Evolutionary conservation across 2,888 invertebrate genomes (phyloP), one percentile per base, ranked within the genome.

Genomic region (Caenorhabditis sp.): DNA sequence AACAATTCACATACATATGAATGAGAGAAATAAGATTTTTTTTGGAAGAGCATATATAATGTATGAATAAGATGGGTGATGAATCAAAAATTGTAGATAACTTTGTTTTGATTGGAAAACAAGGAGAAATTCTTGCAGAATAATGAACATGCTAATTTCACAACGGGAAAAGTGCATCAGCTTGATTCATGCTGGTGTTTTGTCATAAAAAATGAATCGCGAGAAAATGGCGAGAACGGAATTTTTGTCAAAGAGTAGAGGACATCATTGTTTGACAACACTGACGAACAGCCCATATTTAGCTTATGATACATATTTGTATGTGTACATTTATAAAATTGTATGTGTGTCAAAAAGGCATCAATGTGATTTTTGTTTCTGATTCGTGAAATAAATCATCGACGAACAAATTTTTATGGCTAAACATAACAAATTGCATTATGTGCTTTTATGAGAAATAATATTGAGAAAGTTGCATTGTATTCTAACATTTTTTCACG

Each of bases 231-330:
- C 17, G 14, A 17, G 12, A 43, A 43, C 17, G 43, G 14, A 43
- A 17, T 43, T 43, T 43, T 43, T 43, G 43, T 12, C 6, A 43
- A 43, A 3, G 43, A 43, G 14, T 43, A 43, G 43, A 43, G 43
- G 14, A 17, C 5, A 12, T 3, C 43, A 43, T 43, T 43, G 43
- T 43, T 43, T 43, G 43, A 17, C 43, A 43, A 43, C 12, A 17
- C 31, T 31, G 10, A 43, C 17, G 14, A 17, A 17, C 14, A 43
- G 43, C 43, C 6, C 43, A 43, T 43, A 43, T 43, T 43, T 43
- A 43, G 43, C 43, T 43, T 43, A 43, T 43, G 43, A 43, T 43
- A 43, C 43, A 43, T 43, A 43, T 43, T 43, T 43, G 43, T 43
- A 43, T 43, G 14, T 31, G 31, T 43, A 43, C 43, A 43, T 43